phyloP scores from a whole-genome alignment of 2,797 vertebrate genomes.

The Pseudopleuronectes americanus region DNA sequence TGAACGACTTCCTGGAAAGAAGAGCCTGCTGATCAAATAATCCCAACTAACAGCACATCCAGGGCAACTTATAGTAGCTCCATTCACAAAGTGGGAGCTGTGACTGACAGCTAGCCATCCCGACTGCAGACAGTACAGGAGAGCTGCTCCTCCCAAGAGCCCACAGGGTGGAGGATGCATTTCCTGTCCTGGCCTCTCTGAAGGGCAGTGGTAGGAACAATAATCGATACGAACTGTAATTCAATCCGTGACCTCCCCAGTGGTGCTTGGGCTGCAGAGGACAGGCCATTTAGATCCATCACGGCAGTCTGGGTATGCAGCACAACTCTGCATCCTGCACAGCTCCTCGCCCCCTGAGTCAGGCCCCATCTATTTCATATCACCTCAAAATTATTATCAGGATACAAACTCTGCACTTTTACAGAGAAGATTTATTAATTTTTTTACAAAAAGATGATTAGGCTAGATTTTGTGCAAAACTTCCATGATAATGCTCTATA shows the following conservation, averaged over 20 bases:
- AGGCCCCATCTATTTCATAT: constrained; percentile 12
- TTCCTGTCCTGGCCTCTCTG: constrained; percentile 78
- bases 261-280: constrained; percentile 70
- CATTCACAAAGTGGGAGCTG: constrained; percentile 64
- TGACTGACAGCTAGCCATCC: constrained; percentile 57
- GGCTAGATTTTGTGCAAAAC: neutral
- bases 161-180: constrained; percentile 74
- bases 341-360: constrained; percentile 16
- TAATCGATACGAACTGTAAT: constrained; percentile 81
- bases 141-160: constrained; percentile 69
- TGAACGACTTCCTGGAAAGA: constrained; percentile 69
- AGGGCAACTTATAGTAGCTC: constrained; percentile 38
- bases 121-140: constrained; percentile 64
- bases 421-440: neutral
- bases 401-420: constrained; percentile 13
- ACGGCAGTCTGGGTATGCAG: constrained; percentile 51
- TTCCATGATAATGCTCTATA: neutral
- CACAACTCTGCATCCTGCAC: constrained; percentile 45
- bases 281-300: constrained; percentile 68
- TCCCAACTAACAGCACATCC: constrained; percentile 52
- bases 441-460: constrained; percentile 6
- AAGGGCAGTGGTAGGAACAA: constrained; percentile 74
- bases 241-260: constrained; percentile 77
- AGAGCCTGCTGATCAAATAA: constrained; percentile 70
- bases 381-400: constrained; percentile 11